Evolutionary conservation across 2,113 vertebrate species (phyloP).

Genomic region (Brachyhypopomus gauderio): DNA sequence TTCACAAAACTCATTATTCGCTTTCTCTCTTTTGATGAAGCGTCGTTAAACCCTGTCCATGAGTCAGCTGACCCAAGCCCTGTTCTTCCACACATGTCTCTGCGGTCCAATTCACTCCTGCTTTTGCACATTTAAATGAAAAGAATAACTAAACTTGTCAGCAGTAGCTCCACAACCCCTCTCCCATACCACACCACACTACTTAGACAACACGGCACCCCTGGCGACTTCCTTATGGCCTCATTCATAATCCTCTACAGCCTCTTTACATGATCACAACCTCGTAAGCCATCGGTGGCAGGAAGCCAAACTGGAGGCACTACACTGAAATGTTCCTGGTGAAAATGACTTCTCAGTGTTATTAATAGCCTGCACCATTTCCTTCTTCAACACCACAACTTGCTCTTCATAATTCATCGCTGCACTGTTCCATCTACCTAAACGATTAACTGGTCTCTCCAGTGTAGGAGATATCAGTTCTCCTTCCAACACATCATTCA

Average conservation of each 20-base stretch:
- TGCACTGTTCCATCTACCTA: not conserved
- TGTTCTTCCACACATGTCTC: not conserved
- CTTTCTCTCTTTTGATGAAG: not conserved
- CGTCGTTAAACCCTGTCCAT: not conserved
- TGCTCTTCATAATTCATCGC: not conserved
- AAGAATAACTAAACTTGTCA: not conserved
- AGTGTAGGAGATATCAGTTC: too few relatives aligned
- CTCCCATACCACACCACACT: too few relatives aligned
- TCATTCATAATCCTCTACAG: not conserved
- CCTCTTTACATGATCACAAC: not conserved
- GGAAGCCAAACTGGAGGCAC: not conserved
- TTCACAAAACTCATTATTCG: not conserved
- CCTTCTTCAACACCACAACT: not conserved
- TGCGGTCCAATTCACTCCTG: not conserved
- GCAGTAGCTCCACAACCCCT: not conserved
- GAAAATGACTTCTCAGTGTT: not conserved
- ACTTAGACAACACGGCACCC: too few relatives aligned
- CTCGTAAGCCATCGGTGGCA: not conserved
- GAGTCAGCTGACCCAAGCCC: not conserved
- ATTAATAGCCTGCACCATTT: not conserved
- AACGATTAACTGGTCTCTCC: not conserved
- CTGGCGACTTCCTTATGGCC: not conserved
- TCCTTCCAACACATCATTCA: too few relatives aligned
- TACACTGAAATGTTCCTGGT: not conserved
- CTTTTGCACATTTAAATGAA: not conserved